A percentile compares a stretch with the other conserved stretches of the same genome.
Evolutionary conservation across 2,113 vertebrate genomes (phyloP).

Genomic region (Halcyon malimbica): DNA sequence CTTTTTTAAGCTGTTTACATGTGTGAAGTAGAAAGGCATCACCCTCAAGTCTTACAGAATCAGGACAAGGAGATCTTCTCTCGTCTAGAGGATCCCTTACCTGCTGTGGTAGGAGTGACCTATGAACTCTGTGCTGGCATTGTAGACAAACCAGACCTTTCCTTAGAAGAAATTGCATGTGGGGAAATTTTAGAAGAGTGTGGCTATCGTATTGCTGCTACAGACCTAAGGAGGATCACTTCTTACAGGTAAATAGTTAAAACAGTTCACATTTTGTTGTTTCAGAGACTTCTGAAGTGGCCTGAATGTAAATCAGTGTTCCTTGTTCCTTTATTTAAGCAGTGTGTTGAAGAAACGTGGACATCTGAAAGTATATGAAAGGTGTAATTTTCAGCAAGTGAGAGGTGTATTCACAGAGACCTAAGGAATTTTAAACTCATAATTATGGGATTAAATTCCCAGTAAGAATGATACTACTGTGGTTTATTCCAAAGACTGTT

Average conservation of each 20-base stretch:
- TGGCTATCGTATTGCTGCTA: constrained; percentile 81
- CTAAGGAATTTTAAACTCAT: background rate
- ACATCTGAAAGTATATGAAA: background rate
- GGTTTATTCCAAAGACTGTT: background rate
- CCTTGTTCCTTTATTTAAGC: background rate
- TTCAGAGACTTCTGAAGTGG: background rate
- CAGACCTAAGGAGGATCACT: constrained; percentile 83
- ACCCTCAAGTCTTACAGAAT: constrained; percentile 69
- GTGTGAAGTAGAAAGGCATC: constrained; percentile 82
- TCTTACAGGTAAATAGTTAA: constrained; percentile 83
- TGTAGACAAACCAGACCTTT: constrained; percentile 88
- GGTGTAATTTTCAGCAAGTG: background rate
- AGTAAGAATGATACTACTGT: background rate
- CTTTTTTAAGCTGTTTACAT: constrained; percentile 86
- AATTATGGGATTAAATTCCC: background rate
- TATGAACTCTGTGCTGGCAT: constrained; percentile 93
- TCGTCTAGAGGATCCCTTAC: constrained; percentile 65
- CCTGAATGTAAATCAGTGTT: background rate
- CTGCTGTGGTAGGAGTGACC: constrained; percentile 82
- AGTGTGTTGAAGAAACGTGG: background rate
- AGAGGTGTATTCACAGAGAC: background rate
- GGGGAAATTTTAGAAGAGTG: constrained; percentile 92
- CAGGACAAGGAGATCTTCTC: constrained; percentile 34
- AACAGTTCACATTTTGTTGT: background rate
- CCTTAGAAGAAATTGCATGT: constrained; percentile 88